Base-by-base conservation (phyloP, 2,797 vertebrate genomes). In the Lepilemur ruficaudatus region DNA sequence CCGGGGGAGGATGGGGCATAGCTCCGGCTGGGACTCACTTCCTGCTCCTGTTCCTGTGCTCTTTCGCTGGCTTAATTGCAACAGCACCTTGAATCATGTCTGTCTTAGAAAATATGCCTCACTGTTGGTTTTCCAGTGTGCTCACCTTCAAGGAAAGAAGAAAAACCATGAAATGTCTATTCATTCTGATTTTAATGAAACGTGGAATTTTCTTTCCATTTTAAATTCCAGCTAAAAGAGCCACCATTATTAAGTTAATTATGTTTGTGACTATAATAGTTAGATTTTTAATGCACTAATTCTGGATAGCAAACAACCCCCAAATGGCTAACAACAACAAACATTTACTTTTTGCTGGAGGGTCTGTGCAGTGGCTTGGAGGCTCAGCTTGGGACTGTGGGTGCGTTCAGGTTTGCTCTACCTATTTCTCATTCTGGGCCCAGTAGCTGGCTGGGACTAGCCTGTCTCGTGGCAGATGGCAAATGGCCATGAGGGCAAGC, bases 211-310 rank as follows among this genome's bases (percentile, higher is more conserved):
- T 88, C 52, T 78, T 88, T 91, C 48, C 61, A 48, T 69, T 79
- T 96, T 86, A 46, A 89, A 91, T 91, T 95, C 70, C 15, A 81
- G 41, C 3, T 70, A 91, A 46, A 20, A 90, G 23, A 87, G 7
- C 22, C 50, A 81, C 15, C 52, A 48, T 32, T 84, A 61, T 50
- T 89, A 70, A 88, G 18, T 59, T 79, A 30, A 50, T 81, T 88
- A 76, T 72, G 22, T 50, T 90, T 89, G n/a, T 93, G 86, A 79
- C 50, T 81, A 5, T 75, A 50, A 28, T 63, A 69, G 23, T 89
- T 32, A 41, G 2, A 38, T 69, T 84, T 82, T 80, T 43, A 32
- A 59, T 72, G 70, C 8, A 4, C 11, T 88, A 72, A 81, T 89
- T 91, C 38, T 61, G 46, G 30, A 11, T 52, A 73, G 67, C 35